Conservation (phyloP, 2,888 invertebrate species). For the Nasonovia ribisnigri region DNA sequence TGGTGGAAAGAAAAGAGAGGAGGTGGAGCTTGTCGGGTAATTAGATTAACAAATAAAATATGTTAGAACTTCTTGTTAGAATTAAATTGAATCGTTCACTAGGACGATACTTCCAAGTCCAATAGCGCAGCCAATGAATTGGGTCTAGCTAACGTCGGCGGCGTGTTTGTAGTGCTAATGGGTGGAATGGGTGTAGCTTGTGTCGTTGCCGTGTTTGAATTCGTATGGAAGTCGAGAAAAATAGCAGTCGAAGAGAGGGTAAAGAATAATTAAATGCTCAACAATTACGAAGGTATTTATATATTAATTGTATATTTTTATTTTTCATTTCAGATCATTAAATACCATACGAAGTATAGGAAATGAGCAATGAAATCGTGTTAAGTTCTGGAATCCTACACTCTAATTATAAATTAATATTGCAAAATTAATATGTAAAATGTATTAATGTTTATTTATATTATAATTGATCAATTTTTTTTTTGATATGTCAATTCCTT, state of each 20-base stretch:
- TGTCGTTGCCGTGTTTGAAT: conserved; percentile 94
- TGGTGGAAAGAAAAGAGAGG: conserved; percentile 93
- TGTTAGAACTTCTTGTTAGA: not conserved
- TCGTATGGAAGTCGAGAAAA: conserved; percentile 95
- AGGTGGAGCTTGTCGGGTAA: conserved; percentile 86
- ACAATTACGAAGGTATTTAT: not conserved
- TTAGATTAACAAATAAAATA: conserved; percentile 68
- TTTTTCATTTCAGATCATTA: conserved; percentile 48
- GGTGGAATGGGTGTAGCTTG: conserved; percentile 92
- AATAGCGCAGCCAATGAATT: conserved; percentile 90
- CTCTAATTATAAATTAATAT: not conserved
- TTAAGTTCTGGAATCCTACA: not conserved
- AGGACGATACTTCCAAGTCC: conserved; percentile 88
- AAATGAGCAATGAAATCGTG: conserved; percentile 11
- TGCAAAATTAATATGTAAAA: too few species aligned
- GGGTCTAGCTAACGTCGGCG: conserved; percentile 94
- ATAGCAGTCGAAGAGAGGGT: conserved; percentile 93
- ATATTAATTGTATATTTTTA: not conserved
- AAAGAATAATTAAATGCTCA: conserved; percentile 22
- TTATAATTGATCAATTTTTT: not conserved
- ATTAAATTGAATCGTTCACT: conserved; percentile 67
- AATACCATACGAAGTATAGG: conserved; percentile 60
- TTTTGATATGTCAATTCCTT: not conserved
- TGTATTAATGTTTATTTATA: not conserved
- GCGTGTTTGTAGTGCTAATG: conserved; percentile 95